Evolutionary conservation across 2,888 invertebrate genomes (phyloP), one percentile per base, ranked within the genome.

Genomic region (Piscicola geometra): DNA sequence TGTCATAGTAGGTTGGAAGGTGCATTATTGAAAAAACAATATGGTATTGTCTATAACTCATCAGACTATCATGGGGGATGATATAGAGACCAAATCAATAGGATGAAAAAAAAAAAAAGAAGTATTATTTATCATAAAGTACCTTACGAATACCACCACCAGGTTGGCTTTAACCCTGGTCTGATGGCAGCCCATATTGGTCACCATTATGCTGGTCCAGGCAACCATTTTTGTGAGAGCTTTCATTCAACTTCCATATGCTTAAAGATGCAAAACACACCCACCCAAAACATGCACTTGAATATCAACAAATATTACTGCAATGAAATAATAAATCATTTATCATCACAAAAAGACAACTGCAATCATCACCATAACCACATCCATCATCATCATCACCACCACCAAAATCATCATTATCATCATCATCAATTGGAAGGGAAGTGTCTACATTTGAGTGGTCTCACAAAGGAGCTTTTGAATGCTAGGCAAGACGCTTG

Each of bases 121-220:
- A 18, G 21, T 15, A 15, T 70, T 25, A 33, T 66, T n/a, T n/a
- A n/a, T 18, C 66, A 66, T 18, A 71, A 64, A 15, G 18, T 52
- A 56, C 25, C 71, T 56, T 12, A 52, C 28, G n/a, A n/a, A n/a
- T n/a, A n/a, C n/a, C n/a, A n/a, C 21, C 3, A n/a, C 32, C n/a
- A 97, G 96, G 93, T 98, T 88, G 97, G 97, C 81, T 96, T 97
- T 82, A 98, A 98, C 88, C 97, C 97, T 18, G 96, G 97, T 1
- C 88, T 96, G 82, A 94, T 94, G 88, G 96, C 97, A 80, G 97
- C 97, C 79, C 95, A 94, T 88, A 94, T 95, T 86, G 96, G 96
- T 1, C 97, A 97, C 87, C 96, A 98, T 87, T 98, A 98, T 88
- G 96, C 97, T 75, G 97, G 97, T 73, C 96, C 96, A 68, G 97